Evolutionary conservation across 2,888 invertebrate species (phyloP).

Genomic region (Nowickia ferox): DNA sequence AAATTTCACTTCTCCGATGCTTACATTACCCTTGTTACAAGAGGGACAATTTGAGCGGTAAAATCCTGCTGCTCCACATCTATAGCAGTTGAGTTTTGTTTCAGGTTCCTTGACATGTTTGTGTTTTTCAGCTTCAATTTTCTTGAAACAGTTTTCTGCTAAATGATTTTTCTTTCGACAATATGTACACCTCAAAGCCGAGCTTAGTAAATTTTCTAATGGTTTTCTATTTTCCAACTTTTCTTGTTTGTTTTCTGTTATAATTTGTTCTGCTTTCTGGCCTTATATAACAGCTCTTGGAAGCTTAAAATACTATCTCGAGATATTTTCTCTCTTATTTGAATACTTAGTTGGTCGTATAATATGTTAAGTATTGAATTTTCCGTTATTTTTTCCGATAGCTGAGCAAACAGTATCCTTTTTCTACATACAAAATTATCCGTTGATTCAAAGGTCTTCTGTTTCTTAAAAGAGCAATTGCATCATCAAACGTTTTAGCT

Average conservation of each 20-base stretch:
- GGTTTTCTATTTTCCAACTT: constrained; percentile 5
- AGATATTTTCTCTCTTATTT: constrained; percentile 36
- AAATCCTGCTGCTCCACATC: constrained; percentile 32
- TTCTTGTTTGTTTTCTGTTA: constrained; percentile 37
- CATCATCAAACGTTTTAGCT: constrained; percentile 10
- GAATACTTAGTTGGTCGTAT: constrained; percentile 26
- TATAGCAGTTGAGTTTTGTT: constrained; percentile 18
- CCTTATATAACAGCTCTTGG: constrained; percentile 30
- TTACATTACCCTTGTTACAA: constrained; percentile 2
- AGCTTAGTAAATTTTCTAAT: neutral
- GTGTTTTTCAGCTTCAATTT: constrained; percentile 15
- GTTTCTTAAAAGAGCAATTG: neutral
- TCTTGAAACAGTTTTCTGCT: too few relatives aligned
- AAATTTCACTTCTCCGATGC: too few relatives aligned
- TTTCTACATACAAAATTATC: constrained; percentile 55
- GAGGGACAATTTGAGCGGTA: constrained; percentile 40
- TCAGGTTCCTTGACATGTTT: constrained; percentile 1
- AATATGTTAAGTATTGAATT: constrained; percentile 32
- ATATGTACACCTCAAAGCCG: constrained; percentile 18
- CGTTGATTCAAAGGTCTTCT: constrained; percentile 29
- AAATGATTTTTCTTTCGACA: constrained; percentile 42
- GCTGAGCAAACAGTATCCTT: constrained; percentile 32
- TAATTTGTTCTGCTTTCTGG: constrained; percentile 29
- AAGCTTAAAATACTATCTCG: neutral
- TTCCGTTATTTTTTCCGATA: constrained; percentile 44